Evolutionary conservation across 1,140 invertebrate genomes (phyloP).

Genomic region (Maconellicoccus hirsutus): DNA sequence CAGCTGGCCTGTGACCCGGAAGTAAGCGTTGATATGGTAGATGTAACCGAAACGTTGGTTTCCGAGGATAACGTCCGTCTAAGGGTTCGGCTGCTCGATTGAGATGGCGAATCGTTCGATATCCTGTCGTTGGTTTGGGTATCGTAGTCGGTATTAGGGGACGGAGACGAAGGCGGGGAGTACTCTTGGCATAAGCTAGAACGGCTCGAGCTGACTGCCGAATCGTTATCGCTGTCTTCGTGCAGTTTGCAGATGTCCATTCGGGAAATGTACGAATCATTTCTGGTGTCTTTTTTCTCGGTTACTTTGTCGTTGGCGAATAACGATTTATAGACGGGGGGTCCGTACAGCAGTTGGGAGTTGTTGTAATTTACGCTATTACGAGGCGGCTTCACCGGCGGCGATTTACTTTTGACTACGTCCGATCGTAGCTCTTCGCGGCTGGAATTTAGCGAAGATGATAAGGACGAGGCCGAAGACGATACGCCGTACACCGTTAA

Average conservation of each 20-base stretch:
- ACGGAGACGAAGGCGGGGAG: slow-evolving; percentile 47
- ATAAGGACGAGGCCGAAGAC: slow-evolving; percentile 31
- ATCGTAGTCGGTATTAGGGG: slow-evolving; percentile 35
- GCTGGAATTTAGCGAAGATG: slow-evolving; percentile 31
- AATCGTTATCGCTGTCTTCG: slow-evolving; percentile 74
- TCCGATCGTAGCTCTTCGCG: slow-evolving; percentile 30
- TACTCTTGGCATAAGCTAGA: slow-evolving; percentile 54
- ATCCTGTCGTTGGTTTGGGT: slow-evolving; percentile 26
- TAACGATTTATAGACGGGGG: not conserved
- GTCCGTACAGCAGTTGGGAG: not conserved
- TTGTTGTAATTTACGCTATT: not conserved
- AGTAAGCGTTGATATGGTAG: slow-evolving; percentile 45
- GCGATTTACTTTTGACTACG: not conserved
- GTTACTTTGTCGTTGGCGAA: not conserved
- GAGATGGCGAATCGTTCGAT: slow-evolving; percentile 34
- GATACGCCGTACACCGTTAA: slow-evolving; percentile 49
- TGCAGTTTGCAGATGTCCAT: slow-evolving; percentile 28
- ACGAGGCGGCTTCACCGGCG: slow-evolving; percentile 24
- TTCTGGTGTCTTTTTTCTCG: not conserved
- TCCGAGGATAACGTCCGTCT: slow-evolving; percentile 47
- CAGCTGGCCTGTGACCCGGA: slow-evolving; percentile 50
- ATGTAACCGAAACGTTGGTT: slow-evolving; percentile 46
- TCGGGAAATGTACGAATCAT: not conserved
- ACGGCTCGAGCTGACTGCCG: slow-evolving; percentile 66
- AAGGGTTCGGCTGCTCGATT: slow-evolving; percentile 30